A percentile compares a stretch with the other conserved stretches of the same genome.
These are phyloP conservation scores for Sorex fumeus DNA, from an alignment of 2,113 vertebrate species.

Conservation along the genomic window DNA sequence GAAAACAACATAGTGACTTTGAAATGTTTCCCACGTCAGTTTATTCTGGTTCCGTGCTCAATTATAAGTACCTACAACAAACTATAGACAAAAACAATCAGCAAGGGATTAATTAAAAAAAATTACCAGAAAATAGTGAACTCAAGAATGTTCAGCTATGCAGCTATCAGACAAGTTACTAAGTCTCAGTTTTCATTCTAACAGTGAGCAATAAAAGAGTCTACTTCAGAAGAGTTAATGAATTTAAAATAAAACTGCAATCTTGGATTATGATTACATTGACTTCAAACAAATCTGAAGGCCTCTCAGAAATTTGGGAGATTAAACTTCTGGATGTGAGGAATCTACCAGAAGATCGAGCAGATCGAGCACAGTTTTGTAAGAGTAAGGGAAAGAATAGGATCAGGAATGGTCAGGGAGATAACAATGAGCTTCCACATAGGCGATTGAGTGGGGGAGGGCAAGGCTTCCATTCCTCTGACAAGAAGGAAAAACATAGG, in stretches of 20 bases:
- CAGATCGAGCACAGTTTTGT: neutral
- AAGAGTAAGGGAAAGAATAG: neutral
- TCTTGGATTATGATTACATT: neutral
- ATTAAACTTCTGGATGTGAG: neutral
- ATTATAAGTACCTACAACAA: conserved; percentile 78
- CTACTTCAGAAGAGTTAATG: conserved; percentile 36
- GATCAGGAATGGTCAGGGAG: neutral
- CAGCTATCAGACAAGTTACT: conserved; percentile 18
- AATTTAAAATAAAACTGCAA: conserved; percentile 6
- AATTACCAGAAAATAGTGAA: conserved; percentile 49
- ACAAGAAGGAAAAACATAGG: neutral
- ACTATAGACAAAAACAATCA: conserved; percentile 78
- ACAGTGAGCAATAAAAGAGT: neutral
- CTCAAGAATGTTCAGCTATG: neutral
- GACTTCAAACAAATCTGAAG: neutral
- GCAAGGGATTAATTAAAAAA: neutral
- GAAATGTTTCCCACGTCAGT: conserved; percentile 67
- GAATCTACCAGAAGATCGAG: neutral
- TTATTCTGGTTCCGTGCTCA: conserved; percentile 77
- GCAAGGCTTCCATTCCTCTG: neutral
- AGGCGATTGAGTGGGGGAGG: neutral
- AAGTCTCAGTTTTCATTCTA: conserved; percentile 31
- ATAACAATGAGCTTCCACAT: neutral
- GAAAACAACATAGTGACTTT: neutral
- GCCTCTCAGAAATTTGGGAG: neutral